Percentiles rank a stretch among this genome's conserved stretches.
Evolutionary conservation across 2,113 vertebrate species (phyloP).

Genomic region (Labeo rohita): DNA sequence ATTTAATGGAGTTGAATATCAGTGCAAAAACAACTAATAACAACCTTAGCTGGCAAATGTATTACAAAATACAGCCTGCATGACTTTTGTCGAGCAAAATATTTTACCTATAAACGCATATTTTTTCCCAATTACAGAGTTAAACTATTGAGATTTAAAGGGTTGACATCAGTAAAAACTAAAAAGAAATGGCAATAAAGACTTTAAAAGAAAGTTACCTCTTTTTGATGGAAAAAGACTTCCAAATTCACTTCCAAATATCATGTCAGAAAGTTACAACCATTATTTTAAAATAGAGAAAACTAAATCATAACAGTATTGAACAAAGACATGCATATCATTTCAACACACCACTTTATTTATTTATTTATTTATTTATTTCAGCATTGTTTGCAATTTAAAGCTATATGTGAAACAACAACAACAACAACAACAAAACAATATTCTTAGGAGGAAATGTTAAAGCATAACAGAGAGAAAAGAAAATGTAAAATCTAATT

Average conservation of each 20-base stretch:
- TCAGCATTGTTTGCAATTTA: not conserved
- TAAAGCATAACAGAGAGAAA: not conserved
- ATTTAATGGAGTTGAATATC: not conserved
- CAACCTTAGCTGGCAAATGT: not conserved
- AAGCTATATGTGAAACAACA: too few species aligned
- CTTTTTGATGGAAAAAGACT: not conserved
- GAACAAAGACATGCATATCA: not conserved
- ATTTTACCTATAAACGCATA: not conserved
- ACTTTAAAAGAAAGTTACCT: not conserved
- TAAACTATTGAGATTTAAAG: not conserved
- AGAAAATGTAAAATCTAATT: not conserved
- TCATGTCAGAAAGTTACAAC: too few species aligned
- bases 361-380: not conserved
- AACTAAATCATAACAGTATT: not conserved
- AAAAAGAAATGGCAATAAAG: not conserved
- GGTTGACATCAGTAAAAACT: not conserved
- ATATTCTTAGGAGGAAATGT: not conserved
- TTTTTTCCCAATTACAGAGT: not conserved
- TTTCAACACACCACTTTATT: not conserved
- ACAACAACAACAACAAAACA: too few species aligned
- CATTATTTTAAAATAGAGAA: not conserved
- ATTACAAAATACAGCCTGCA: not conserved
- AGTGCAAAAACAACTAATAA: not conserved
- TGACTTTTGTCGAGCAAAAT: not conserved
- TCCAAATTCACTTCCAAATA: not conserved